Conservation (phyloP, 1,140 invertebrate species). For the Planococcus citri region DNA sequence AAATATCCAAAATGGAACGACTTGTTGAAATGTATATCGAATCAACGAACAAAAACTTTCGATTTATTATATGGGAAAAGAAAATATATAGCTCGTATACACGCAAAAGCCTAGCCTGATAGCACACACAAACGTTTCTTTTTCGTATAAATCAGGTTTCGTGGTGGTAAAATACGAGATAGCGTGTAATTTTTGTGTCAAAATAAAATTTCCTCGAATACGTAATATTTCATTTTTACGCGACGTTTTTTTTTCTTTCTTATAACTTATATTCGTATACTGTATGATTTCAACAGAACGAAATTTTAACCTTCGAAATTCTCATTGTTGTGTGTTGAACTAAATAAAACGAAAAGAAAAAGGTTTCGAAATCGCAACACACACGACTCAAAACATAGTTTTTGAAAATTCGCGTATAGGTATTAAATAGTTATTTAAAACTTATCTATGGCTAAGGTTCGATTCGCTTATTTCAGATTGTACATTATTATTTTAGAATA, state of each 20-base stretch:
- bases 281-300: not conserved
- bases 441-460: too few relatives aligned
- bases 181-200: not conserved
- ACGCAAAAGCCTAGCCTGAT: not conserved
- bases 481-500: not conserved
- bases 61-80: not conserved
- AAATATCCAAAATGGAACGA: not conserved
- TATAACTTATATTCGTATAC: too few relatives aligned
- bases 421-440: not conserved
- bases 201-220: slow-evolving; percentile 8
- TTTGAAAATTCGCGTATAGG: not conserved
- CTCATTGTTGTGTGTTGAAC: not conserved
- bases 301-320: not conserved
- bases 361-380: too few relatives aligned
- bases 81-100: too few relatives aligned
- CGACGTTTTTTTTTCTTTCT: not conserved
- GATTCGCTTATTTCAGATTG: too few relatives aligned
- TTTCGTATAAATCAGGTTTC: not conserved
- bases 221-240: not conserved
- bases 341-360: not conserved
- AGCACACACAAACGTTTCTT: not conserved
- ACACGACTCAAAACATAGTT: not conserved
- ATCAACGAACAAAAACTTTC: not conserved
- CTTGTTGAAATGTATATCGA: not conserved
- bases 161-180: not conserved